Evolutionary conservation across 2,113 vertebrate genomes (phyloP).

Genomic region (Tragelaphus buxtoni): DNA sequence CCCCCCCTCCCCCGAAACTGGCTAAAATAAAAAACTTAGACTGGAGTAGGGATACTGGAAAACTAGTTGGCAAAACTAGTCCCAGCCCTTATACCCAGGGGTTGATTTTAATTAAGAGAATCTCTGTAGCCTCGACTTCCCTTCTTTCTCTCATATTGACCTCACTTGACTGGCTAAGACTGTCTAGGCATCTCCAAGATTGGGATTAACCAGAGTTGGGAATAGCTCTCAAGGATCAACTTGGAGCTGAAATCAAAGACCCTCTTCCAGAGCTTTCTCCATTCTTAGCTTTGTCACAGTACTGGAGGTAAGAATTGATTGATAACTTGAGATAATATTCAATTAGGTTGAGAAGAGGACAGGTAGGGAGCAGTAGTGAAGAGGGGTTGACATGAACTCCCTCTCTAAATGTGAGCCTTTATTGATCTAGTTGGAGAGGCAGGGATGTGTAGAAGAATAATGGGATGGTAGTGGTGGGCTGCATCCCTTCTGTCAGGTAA

Average conservation of each 20-base stretch:
- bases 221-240: not conserved
- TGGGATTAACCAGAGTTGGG: not conserved
- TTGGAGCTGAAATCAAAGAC: not conserved
- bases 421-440: not conserved
- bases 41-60: not conserved
- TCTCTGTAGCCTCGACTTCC: not conserved
- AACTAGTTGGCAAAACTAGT: constrained; percentile 12
- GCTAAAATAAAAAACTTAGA: constrained; percentile 2
- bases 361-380: not conserved
- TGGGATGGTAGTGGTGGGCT: not conserved
- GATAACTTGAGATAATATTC: constrained; percentile 27
- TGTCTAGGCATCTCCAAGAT: not conserved
- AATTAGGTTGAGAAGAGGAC: not conserved
- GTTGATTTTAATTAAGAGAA: constrained; percentile 28
- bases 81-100: not conserved
- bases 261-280: not conserved
- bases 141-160: not conserved
- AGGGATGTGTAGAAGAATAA: not conserved
- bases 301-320: not conserved
- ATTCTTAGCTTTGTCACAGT: not conserved
- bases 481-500: not conserved
- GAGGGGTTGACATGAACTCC: not conserved
- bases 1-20: not conserved
- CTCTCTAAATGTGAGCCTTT: not conserved
- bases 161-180: constrained; percentile 10